Evolutionary conservation across 2,888 invertebrate genomes (phyloP), one percentile per base, ranked within the genome.

Genomic region (Sminthurides aquaticus): DNA sequence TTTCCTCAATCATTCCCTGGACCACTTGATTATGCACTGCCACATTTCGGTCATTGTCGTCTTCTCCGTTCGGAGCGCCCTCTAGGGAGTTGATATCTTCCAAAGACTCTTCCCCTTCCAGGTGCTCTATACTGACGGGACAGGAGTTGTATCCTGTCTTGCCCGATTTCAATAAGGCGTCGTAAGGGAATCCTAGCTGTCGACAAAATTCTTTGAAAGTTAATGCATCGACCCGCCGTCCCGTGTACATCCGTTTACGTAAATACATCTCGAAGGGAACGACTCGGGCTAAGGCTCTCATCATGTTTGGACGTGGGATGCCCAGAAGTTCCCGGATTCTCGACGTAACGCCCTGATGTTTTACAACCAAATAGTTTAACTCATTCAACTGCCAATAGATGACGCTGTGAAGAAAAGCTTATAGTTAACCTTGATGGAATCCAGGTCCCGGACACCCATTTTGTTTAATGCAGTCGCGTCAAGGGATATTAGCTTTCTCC

Each of bases 361-460:
- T n/a, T n/a, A 34, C 43, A 34, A 34, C 43, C 5, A 34, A 34
- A 34, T n/a, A n/a, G n/a, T n/a, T n/a, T n/a, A n/a, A n/a, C n/a
- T n/a, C n/a, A n/a, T n/a, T n/a, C n/a, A n/a, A n/a, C n/a, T n/a
- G n/a, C n/a, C n/a, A n/a, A n/a, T n/a, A n/a, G n/a, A n/a, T 22
- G 60, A n/a, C n/a, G n/a, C n/a, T n/a, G n/a, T n/a, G n/a, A n/a
- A n/a, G n/a, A n/a, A n/a, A n/a, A n/a, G n/a, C n/a, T n/a, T n/a
- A n/a, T n/a, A n/a, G n/a, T n/a, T n/a, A n/a, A n/a, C n/a, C n/a
- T n/a, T n/a, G n/a, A n/a, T n/a, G n/a, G n/a, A n/a, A n/a, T n/a
- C n/a, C n/a, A n/a, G n/a, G 43, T 71, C 63, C 8, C 43, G 64
- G 63, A 73, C 60, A 54, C 71, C 70, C 71, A 74, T 72, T 66